Evolutionary conservation across 2,113 vertebrate species (phyloP).

Genomic region (Pelobates fuscus): DNA sequence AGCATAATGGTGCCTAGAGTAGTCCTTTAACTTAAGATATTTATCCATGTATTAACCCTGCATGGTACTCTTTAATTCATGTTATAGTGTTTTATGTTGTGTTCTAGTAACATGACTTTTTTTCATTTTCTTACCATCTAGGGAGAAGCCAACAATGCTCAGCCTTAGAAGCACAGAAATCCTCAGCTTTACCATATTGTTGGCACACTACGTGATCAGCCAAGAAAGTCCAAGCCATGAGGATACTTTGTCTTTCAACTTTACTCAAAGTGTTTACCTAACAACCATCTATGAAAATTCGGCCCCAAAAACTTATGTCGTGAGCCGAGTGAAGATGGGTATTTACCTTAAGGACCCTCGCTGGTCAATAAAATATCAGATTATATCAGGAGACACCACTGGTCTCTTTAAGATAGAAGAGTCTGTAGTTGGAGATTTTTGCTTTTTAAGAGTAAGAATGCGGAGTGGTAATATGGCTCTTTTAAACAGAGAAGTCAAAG

Average conservation of each 20-base stretch:
- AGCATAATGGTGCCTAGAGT: too few relatives aligned
- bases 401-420: conserved; percentile 85
- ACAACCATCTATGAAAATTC: conserved; percentile 91
- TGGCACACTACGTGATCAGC: conserved; percentile 63
- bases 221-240: conserved; percentile 66
- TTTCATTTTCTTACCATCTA: conserved; percentile 11
- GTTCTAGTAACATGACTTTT: too few relatives aligned
- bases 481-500: conserved; percentile 89
- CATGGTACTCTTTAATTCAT: too few relatives aligned
- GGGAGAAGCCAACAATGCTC: conserved; percentile 29
- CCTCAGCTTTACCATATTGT: conserved; percentile 60
- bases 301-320: conserved; percentile 85
- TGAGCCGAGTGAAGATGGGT: conserved; percentile 85
- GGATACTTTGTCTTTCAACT: conserved; percentile 70
- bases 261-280: conserved; percentile 91
- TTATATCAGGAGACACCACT: conserved; percentile 80
- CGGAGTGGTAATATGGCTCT: conserved; percentile 80
- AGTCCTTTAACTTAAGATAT: too few relatives aligned
- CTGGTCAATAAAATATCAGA: conserved; percentile 80
- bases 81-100: too few relatives aligned
- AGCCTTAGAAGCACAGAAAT: conserved; percentile 47
- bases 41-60: too few relatives aligned
- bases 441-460: conserved; percentile 88
- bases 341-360: conserved; percentile 70
- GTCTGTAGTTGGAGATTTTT: conserved; percentile 82